These are phyloP conservation scores for Sicus ferrugineus DNA, from an alignment of 2,888 invertebrate species.

Conservation along the genomic window DNA sequence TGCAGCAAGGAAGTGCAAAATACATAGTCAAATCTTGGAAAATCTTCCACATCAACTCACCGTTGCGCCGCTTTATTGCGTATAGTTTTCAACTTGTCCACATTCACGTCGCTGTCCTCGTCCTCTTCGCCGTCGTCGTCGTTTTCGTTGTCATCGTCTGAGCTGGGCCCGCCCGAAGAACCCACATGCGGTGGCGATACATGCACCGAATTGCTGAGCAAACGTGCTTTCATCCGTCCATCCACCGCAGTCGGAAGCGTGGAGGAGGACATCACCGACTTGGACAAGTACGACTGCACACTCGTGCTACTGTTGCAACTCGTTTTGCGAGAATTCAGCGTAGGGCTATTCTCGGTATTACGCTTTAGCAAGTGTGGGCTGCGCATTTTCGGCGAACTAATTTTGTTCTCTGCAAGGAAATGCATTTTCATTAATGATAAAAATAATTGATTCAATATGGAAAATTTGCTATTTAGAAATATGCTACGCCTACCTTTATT, in stretches of 20 bases:
- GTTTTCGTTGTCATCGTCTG: conserved; percentile 66
- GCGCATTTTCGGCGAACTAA: conserved; percentile 61
- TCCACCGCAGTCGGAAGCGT: conserved; percentile 3
- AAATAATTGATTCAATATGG: conserved; percentile 19
- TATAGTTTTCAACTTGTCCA: conserved; percentile 73
- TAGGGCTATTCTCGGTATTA: conserved; percentile 54
- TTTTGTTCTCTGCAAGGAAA: conserved; percentile 55
- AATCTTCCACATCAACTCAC: conserved; percentile 40
- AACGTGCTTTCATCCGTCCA: conserved; percentile 44
- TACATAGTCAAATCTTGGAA: background rate
- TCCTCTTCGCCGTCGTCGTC: conserved; percentile 65
- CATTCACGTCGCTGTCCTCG: conserved; percentile 72
- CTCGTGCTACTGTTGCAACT: conserved; percentile 28
- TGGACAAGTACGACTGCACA: conserved; percentile 22
- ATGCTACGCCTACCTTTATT: conserved; percentile 54
- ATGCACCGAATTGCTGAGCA: conserved; percentile 51
- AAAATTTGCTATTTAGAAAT: conserved; percentile 9
- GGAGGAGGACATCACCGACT: background rate
- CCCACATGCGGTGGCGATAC: conserved; percentile 58
- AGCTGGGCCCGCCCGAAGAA: conserved; percentile 64
- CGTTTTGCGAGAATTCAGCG: conserved; percentile 59
- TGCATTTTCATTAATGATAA: conserved; percentile 34
- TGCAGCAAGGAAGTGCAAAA: conserved; percentile 4
- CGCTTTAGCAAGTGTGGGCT: conserved; percentile 60
- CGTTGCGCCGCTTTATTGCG: conserved; percentile 70